Evolutionary conservation across 2,113 vertebrate species (phyloP).

Genomic region (Myrmophylax atrothorax): DNA sequence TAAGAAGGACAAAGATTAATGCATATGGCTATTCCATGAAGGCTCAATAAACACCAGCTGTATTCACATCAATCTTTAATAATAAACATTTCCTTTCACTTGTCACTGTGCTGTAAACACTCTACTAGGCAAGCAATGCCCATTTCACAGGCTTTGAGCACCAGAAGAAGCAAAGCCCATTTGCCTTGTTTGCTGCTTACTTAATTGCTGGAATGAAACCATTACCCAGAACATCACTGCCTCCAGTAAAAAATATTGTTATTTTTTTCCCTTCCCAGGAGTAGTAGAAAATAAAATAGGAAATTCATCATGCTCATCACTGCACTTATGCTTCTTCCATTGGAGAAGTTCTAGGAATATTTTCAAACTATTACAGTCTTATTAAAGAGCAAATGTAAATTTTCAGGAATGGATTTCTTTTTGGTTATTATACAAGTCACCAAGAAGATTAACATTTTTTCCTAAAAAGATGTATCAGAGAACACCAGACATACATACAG

Average conservation of each 20-base stretch:
- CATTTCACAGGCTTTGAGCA: slow-evolving; percentile 5
- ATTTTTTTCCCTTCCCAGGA: not conserved
- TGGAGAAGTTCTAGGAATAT: not conserved
- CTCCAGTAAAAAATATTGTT: not conserved
- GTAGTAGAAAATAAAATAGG: not conserved
- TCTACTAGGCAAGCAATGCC: not conserved
- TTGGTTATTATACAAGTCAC: not conserved
- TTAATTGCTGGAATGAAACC: not conserved
- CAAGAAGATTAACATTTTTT: not conserved
- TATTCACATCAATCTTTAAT: not conserved
- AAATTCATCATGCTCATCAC: not conserved
- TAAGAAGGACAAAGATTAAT: not conserved
- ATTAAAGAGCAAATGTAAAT: not conserved
- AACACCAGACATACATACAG: not conserved
- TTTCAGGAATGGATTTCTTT: not conserved
- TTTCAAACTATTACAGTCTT: not conserved
- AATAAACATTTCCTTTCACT: not conserved
- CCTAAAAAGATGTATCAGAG: not conserved
- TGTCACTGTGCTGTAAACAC: not conserved
- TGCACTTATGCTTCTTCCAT: not conserved
- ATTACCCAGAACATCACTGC: not conserved
- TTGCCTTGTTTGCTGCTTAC: not conserved
- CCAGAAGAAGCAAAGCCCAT: not conserved
- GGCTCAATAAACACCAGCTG: not conserved
- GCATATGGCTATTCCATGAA: not conserved